phyloP scores from a whole-genome alignment of 2,888 invertebrate genomes.

The Hypolimnas misippus region DNA sequence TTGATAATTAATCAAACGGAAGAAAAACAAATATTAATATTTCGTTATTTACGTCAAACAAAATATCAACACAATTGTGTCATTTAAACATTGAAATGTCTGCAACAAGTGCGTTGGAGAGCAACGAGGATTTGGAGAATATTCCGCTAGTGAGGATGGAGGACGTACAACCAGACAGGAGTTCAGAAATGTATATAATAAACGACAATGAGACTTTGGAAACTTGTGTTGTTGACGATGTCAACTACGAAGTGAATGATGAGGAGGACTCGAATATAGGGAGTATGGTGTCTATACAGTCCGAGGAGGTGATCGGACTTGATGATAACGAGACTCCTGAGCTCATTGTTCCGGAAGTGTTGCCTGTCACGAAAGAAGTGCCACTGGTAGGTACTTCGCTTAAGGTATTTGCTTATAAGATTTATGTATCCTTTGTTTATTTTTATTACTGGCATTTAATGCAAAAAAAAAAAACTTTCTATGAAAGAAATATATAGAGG shows the following conservation, averaged over 20 bases:
- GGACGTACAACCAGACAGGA: conserved; percentile 69
- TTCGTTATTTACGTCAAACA: conserved; percentile 29
- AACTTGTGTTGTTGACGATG: conserved; percentile 52
- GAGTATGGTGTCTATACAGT: conserved; percentile 67
- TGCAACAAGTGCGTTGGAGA: conserved; percentile 58
- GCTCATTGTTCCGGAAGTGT: conserved; percentile 57
- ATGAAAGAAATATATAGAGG: no score
- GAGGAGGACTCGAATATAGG: conserved; percentile 69
- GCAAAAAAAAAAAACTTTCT: no score
- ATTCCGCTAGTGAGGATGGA: conserved; percentile 73
- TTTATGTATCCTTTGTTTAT: no score
- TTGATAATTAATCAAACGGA: background rate
- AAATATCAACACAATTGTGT: no score
- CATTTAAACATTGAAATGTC: conserved; percentile 55
- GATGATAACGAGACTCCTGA: conserved; percentile 52
- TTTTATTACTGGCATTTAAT: no score
- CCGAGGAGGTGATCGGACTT: conserved; percentile 56
- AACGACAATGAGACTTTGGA: conserved; percentile 45
- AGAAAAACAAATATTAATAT: background rate
- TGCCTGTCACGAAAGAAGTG: conserved; percentile 35
- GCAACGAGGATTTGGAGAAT: conserved; percentile 65
- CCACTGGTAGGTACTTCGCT: conserved; percentile 39
- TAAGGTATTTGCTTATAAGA: background rate
- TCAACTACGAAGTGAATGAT: conserved; percentile 37
- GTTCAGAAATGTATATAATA: conserved; percentile 46